Evolutionary conservation across 2,113 vertebrate genomes (phyloP), one percentile per base, ranked within the genome.

Genomic region (Xiphophorus maculatus): DNA sequence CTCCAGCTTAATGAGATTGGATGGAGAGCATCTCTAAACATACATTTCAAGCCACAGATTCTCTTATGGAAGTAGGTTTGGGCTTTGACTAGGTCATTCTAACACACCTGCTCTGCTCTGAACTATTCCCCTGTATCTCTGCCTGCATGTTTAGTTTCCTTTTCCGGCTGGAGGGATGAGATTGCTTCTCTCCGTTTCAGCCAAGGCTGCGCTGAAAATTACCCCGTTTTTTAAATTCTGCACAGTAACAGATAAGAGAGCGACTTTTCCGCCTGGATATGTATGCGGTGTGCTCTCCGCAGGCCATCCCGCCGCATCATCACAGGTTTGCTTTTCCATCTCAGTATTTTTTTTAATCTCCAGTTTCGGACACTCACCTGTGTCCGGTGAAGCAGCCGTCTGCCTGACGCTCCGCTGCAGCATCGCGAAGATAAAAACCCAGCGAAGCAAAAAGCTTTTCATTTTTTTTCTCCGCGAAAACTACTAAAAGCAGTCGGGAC

Each of bases 291-390:
- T 63, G 61, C 3, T 63, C 3, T 29, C 13, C 13, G 12, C 27
- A 29, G 27, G 12, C n/a, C 11, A 30, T n/a, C n/a, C n/a, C 3
- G 58, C n/a, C 25, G 58, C 58, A 63, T 29, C 13, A 3, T 30
- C 15, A 2, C 29, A 28, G 17, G 62, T 9, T 30, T 32, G 30
- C 29, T 32, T 54, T 54, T 10, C 19, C 51, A 54, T 48, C 4
- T 19, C 22, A 2, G 19, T 28, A 28, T 58, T 7, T 19, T 42
- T 61, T n/a, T 29, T 9, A 2, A 63, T 30, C 62, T 63, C 9
- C 7, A 5, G 28, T 63, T 25, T 58, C 25, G 12, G 66, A 74
- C 35, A 32, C 91, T 91, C 84, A 91, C 92, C 89, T 93, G 89
- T 72, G 51, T 66, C 89, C 90, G 87, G 88, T 85, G 69, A 28